Evolutionary conservation across 1,140 invertebrate genomes (phyloP).

Genomic region (Gonioctena quinquepunctata): DNA sequence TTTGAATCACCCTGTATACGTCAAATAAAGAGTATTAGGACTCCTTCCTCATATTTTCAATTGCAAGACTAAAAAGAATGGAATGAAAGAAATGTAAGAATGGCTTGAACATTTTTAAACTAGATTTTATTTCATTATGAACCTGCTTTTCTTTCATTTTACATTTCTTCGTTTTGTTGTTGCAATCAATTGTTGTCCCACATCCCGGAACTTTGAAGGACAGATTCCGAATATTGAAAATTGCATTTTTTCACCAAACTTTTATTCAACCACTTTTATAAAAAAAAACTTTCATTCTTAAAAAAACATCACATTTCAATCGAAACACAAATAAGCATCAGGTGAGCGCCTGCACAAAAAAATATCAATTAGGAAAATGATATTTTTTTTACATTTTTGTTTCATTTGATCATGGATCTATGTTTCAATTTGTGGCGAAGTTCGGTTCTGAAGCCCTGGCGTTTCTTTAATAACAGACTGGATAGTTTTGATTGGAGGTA

Average conservation of each 20-base stretch:
- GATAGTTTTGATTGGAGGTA: slow-evolving; percentile 7
- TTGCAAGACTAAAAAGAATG: background rate
- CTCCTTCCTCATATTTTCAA: background rate
- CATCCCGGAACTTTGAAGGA: background rate
- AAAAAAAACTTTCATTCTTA: background rate
- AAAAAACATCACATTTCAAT: background rate
- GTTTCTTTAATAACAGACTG: slow-evolving; percentile 14
- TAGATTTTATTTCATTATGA: background rate
- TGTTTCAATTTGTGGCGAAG: slow-evolving; percentile 17
- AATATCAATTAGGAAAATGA: background rate
- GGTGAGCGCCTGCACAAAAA: background rate
- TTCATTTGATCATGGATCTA: slow-evolving; percentile 17
- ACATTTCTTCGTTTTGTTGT: background rate
- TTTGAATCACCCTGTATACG: too few relatives aligned
- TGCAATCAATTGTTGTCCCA: background rate
- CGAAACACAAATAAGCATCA: background rate
- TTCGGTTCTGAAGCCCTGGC: slow-evolving; percentile 12
- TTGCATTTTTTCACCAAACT: background rate
- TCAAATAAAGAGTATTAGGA: background rate
- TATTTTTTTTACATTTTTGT: background rate
- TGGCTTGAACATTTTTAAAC: too few relatives aligned
- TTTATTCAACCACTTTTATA: background rate
- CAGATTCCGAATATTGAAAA: background rate
- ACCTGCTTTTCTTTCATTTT: too few relatives aligned
- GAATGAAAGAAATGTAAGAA: background rate